Evolutionary conservation across 2,888 invertebrate genomes (phyloP).

Genomic region (Thelaira solivaga): DNA sequence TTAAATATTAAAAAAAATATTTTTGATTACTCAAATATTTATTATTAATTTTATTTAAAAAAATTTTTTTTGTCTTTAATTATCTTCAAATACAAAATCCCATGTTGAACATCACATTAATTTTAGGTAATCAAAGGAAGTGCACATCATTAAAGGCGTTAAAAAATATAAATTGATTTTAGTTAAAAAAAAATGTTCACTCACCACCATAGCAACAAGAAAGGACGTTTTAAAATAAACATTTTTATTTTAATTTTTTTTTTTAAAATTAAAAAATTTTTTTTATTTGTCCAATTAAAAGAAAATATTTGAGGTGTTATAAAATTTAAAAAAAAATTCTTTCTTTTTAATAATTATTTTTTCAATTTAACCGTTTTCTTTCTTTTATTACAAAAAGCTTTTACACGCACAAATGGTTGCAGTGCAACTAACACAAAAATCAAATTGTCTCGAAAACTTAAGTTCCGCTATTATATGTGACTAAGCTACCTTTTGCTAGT

Average conservation of each 20-base stretch:
- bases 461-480: slow-evolving; percentile 40
- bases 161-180: slow-evolving; percentile 1
- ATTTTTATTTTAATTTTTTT: slow-evolving; percentile 23
- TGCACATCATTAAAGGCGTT: slow-evolving; percentile 29
- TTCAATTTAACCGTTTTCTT: slow-evolving; percentile 45
- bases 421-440: slow-evolving; percentile 62
- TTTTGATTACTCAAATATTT: no score
- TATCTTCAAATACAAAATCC: background rate
- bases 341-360: background rate
- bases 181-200: slow-evolving; percentile 2
- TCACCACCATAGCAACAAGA: slow-evolving; percentile 63
- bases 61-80: background rate
- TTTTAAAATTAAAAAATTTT: background rate
- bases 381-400: slow-evolving; percentile 55
- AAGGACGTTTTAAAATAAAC: slow-evolving; percentile 59
- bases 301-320: no score
- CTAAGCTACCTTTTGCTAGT: slow-evolving; percentile 20
- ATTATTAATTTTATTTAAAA: no score
- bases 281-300: background rate
- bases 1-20: no score
- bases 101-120: background rate
- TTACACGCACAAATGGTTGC: slow-evolving; percentile 63
- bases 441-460: slow-evolving; percentile 53
- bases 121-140: slow-evolving; percentile 55
- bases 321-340: no score